Conservation (phyloP, 2,797 vertebrate genomes). For the Manis crassicaudata region DNA sequence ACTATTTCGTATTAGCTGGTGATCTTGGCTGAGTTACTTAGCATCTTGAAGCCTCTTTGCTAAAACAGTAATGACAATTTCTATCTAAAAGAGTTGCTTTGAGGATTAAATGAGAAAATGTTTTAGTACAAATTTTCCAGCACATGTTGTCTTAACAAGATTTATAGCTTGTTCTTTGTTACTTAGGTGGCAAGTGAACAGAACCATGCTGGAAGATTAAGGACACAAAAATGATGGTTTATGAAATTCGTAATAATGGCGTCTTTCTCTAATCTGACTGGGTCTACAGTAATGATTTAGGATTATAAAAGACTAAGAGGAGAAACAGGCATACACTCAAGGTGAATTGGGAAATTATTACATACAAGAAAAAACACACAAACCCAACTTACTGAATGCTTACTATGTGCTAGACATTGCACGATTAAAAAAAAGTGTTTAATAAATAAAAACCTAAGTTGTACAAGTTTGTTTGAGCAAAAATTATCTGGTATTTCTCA, state of each 20-base stretch:
- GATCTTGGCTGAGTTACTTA: not conserved
- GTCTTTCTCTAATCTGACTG: constrained; percentile 38
- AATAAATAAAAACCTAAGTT: constrained; percentile 50
- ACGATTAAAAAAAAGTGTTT: not conserved
- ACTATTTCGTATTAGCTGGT: not conserved
- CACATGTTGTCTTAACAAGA: not conserved
- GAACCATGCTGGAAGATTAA: not conserved
- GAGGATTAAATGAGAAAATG: constrained; percentile 34
- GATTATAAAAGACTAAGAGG: not conserved
- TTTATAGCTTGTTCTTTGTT: not conserved
- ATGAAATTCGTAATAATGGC: not conserved
- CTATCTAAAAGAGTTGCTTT: not conserved
- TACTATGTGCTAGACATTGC: not conserved
- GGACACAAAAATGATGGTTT: not conserved
- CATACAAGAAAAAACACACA: constrained; percentile 37
- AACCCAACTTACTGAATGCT: not conserved
- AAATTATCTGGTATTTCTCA: constrained; percentile 3
- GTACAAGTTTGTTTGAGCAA: not conserved
- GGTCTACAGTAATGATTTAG: not conserved
- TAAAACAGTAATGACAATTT: not conserved
- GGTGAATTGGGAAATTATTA: not conserved
- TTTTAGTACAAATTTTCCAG: not conserved
- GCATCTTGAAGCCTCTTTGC: not conserved
- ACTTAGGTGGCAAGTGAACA: not conserved
- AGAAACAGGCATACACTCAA: not conserved